Base-by-base conservation (phyloP, 2,113 vertebrate species). In the Gavia stellata region DNA sequence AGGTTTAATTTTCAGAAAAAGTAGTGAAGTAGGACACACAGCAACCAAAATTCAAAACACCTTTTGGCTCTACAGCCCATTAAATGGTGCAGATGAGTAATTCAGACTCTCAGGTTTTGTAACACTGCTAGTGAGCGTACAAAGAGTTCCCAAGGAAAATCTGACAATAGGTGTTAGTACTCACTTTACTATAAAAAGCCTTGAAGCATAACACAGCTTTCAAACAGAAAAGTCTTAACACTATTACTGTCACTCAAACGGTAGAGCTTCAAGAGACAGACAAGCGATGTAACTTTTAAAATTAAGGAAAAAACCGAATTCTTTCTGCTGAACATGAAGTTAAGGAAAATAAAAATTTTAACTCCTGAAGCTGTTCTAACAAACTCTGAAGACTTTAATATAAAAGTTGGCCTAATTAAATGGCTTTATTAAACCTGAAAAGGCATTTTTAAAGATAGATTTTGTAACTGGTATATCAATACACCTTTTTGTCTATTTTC, bases 301-400 rank as follows among this genome's bases (percentile, higher is more conserved):
- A 49, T 33, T 10, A 9, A 17, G 33, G 4, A 0, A 5, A 13
- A 14, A 19, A 18, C 2, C 2, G 8, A 3, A 21, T 28, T n/a
- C 68, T 70, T 74, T 53, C 77, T 81, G 20, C 28, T 89, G 40
- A 84, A 29, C 8, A 12, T 7, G 7, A 81, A 81, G 7, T 13
- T 21, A 34, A 63, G 17, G 16, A 81, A 73, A 42, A 36, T 3
- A 72, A 1, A 9, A 58, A 63, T 4, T 58, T 67, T 23, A 65
- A 44, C 40, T 75, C 52, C 61, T 59, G 26, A 17, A 90, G 38
- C 26, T 49, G 25, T 18, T 62, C 74, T 40, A 84, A 92, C 12
- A 77, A 59, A 82, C 29, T 40, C 24, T 66, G 20, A 72, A 65
- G 42, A 77, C 6, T 72, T 80, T 53, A 9, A 13, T 9, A 65